Percentiles rank a stretch among this genome's conserved stretches.
Evolutionary conservation across 2,888 invertebrate genomes (phyloP).

Genomic region (Acleris emargana): DNA sequence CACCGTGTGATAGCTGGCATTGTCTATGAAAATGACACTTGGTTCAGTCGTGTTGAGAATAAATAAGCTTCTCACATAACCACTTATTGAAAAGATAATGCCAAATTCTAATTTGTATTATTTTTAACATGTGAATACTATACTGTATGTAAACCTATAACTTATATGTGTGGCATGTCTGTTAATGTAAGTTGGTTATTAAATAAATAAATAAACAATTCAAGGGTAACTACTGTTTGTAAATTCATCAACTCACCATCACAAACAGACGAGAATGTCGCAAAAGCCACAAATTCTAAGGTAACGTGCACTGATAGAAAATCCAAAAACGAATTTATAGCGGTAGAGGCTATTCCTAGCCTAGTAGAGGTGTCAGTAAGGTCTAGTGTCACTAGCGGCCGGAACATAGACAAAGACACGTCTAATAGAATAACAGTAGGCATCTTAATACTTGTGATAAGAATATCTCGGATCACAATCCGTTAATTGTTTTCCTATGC

Average conservation of each 20-base stretch:
- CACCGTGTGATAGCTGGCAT: too few species aligned
- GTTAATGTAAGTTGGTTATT: too few species aligned
- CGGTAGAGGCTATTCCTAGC: slow-evolving; percentile 65
- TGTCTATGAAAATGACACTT: too few species aligned
- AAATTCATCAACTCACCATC: slow-evolving; percentile 62
- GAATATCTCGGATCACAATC: background rate
- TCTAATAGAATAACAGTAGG: slow-evolving; percentile 74
- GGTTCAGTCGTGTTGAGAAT: too few species aligned
- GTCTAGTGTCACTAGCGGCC: slow-evolving; percentile 69
- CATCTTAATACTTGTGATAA: slow-evolving; percentile 51
- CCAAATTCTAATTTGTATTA: too few species aligned
- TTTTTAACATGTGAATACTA: too few species aligned
- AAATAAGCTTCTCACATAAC: too few species aligned
- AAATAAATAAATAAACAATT: too few species aligned
- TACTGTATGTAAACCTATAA: too few species aligned
- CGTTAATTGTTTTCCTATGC: too few species aligned
- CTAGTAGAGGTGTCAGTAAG: slow-evolving; percentile 69
- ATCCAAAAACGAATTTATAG: slow-evolving; percentile 73
- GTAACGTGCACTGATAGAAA: slow-evolving; percentile 70
- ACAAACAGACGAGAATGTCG: slow-evolving; percentile 70
- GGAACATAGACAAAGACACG: slow-evolving; percentile 75
- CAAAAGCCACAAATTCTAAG: slow-evolving; percentile 73
- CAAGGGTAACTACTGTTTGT: background rate
- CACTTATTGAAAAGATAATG: too few species aligned
- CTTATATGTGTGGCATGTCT: too few species aligned